These are phyloP conservation scores for Osmoderma eremita DNA, from an alignment of 2,888 invertebrate species.

Conservation along the genomic window DNA sequence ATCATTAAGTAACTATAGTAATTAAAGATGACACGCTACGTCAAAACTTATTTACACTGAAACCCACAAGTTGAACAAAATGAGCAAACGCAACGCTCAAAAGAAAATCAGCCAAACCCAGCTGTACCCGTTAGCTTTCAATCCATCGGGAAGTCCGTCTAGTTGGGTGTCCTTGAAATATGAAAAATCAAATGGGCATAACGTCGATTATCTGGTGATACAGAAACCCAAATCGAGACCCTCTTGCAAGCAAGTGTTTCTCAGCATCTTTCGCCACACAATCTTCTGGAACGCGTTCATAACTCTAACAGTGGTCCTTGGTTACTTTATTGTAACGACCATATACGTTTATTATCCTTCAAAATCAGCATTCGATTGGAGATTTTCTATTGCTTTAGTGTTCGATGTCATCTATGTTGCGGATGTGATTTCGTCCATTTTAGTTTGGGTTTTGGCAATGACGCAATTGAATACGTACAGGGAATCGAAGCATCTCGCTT, in stretches of 20 bases:
- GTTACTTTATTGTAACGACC: slow-evolving; percentile 24
- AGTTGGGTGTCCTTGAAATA: slow-evolving; percentile 42
- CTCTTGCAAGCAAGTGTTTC: slow-evolving; percentile 21
- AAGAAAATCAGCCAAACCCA: slow-evolving; percentile 39
- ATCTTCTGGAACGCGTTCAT: slow-evolving; percentile 30
- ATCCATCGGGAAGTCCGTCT: slow-evolving; percentile 31
- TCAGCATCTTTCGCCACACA: slow-evolving; percentile 26
- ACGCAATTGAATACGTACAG: slow-evolving; percentile 2
- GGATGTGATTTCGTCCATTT: slow-evolving; percentile 20
- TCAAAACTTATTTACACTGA: too few relatives aligned
- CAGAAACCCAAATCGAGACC: slow-evolving; percentile 33
- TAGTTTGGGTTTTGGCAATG: neutral
- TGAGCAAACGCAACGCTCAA: slow-evolving; percentile 39
- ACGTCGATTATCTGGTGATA: slow-evolving; percentile 40
- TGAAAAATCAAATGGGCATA: slow-evolving; percentile 9
- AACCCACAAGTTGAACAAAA: too few relatives aligned
- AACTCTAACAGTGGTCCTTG: slow-evolving; percentile 1
- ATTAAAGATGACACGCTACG: too few relatives aligned
- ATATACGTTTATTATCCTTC: slow-evolving; percentile 33
- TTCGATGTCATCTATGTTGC: slow-evolving; percentile 30
- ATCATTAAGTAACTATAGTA: too few relatives aligned
- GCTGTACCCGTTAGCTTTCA: slow-evolving; percentile 39
- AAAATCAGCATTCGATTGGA: slow-evolving; percentile 11
- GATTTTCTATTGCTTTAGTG: slow-evolving; percentile 20
- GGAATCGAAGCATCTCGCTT: slow-evolving; percentile 12